Conservation (phyloP, 2,888 invertebrate genomes). For the Sinotaia quadrata region DNA sequence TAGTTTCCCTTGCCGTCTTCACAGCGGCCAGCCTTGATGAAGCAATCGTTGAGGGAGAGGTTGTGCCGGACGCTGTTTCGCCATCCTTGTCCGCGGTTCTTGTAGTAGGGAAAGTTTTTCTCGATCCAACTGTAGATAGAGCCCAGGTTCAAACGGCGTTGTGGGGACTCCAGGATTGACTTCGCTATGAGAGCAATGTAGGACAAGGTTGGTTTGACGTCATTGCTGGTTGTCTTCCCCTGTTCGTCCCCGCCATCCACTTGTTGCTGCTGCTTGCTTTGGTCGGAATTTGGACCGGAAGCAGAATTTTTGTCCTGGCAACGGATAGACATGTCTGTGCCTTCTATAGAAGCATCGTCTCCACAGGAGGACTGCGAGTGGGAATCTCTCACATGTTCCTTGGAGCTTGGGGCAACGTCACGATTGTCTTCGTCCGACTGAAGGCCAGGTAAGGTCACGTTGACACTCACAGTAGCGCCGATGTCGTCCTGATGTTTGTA, state of each 20-base stretch:
- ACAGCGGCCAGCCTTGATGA: conserved; percentile 65
- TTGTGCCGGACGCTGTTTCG: conserved; percentile 70
- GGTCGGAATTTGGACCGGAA: not conserved
- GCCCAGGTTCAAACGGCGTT: conserved; percentile 66
- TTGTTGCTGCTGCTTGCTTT: conserved; percentile 7
- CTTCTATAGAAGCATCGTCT: conserved; percentile 15
- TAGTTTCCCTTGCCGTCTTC: conserved; percentile 69
- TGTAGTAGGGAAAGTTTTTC: conserved; percentile 67
- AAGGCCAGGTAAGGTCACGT: not conserved
- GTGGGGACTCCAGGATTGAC: conserved; percentile 65
- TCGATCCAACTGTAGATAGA: conserved; percentile 71
- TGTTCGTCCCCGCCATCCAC: conserved; percentile 38
- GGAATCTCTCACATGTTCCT: not conserved
- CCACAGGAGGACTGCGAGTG: not conserved
- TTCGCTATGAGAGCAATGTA: conserved; percentile 71
- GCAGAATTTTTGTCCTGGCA: not conserved
- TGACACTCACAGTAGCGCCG: not conserved
- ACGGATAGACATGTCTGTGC: not conserved
- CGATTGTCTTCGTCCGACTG: not conserved
- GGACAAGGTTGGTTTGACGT: conserved; percentile 66
- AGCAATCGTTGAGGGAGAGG: conserved; percentile 69
- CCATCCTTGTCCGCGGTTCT: conserved; percentile 68
- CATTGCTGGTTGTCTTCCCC: conserved; percentile 42
- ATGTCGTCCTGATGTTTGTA: not conserved
- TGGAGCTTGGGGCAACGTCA: not conserved